Percentiles rank a stretch among this genome's conserved stretches.
phyloP scores from a whole-genome alignment of 2,888 invertebrate genomes.

The Seira musarum region DNA sequence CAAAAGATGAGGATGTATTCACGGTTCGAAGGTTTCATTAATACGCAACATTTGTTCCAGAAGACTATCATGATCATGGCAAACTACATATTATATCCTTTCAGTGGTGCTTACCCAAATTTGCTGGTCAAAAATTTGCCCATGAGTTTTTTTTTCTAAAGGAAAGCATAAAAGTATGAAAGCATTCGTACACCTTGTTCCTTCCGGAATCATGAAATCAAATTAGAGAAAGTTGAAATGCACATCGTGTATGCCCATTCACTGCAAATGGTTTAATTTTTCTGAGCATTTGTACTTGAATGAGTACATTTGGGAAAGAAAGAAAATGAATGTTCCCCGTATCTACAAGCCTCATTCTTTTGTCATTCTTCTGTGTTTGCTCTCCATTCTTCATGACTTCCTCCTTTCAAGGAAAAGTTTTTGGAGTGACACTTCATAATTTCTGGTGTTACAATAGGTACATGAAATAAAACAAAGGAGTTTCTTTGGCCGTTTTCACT shows the following conservation, averaged over 20 bases:
- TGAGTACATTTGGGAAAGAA: background rate
- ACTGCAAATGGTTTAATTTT: background rate
- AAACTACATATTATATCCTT: background rate
- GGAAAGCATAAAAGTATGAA: background rate
- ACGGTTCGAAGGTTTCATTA: background rate
- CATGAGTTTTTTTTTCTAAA: background rate
- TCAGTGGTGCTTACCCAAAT: background rate
- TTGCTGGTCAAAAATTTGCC: background rate
- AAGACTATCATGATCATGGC: too few relatives aligned
- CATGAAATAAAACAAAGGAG: slow-evolving; percentile 2
- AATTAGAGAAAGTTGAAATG: background rate
- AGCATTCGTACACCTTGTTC: background rate
- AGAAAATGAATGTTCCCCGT: slow-evolving; percentile 11
- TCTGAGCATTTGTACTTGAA: background rate
- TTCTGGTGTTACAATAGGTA: background rate
- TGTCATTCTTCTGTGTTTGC: background rate
- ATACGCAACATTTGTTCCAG: background rate
- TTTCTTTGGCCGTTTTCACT: background rate
- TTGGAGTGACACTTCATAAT: slow-evolving; percentile 11
- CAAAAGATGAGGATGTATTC: background rate
- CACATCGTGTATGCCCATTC: too few relatives aligned
- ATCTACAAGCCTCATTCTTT: background rate
- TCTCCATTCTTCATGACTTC: background rate
- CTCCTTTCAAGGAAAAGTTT: background rate
- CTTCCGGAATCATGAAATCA: background rate